These are phyloP conservation scores for Wiebesia pumilae DNA, from an alignment of 1,140 invertebrate species.

Conservation along the genomic window DNA sequence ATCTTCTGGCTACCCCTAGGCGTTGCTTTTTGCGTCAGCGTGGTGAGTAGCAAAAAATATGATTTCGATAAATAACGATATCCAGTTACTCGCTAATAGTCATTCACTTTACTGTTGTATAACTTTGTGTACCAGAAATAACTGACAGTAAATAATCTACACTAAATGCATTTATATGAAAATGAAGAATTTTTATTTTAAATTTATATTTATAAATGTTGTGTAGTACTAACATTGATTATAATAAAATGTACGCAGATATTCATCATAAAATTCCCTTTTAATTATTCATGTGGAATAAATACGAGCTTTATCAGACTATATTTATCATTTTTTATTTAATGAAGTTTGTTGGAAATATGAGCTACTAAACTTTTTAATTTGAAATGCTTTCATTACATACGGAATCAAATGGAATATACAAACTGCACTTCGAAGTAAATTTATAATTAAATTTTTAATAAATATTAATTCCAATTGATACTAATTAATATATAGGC, in stretches of 20 bases:
- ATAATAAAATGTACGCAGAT: no score
- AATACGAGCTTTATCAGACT: not conserved
- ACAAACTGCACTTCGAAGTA: not conserved
- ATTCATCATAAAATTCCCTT: no score
- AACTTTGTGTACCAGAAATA: not conserved
- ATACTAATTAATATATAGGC: not conserved
- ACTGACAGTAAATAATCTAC: not conserved
- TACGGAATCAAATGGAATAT: not conserved
- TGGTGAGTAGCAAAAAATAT: slow-evolving; percentile 58
- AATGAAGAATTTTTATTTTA: not conserved
- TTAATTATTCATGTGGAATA: not conserved
- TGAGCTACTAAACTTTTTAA: not conserved
- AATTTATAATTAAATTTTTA: not conserved
- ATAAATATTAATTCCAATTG: not conserved
- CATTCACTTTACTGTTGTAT: not conserved
- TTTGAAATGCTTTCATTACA: not conserved
- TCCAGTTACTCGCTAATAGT: not conserved
- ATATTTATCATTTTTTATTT: not conserved
- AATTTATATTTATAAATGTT: not conserved
- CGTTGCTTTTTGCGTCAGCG: slow-evolving; percentile 75
- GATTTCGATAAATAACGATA: not conserved
- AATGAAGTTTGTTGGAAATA: not conserved
- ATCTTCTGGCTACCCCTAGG: slow-evolving; percentile 83
- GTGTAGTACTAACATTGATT: not conserved
- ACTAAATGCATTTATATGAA: not conserved